phyloP scores from a whole-genome alignment of 1,140 invertebrate species.

The Rhynchophorus ferrugineus region DNA sequence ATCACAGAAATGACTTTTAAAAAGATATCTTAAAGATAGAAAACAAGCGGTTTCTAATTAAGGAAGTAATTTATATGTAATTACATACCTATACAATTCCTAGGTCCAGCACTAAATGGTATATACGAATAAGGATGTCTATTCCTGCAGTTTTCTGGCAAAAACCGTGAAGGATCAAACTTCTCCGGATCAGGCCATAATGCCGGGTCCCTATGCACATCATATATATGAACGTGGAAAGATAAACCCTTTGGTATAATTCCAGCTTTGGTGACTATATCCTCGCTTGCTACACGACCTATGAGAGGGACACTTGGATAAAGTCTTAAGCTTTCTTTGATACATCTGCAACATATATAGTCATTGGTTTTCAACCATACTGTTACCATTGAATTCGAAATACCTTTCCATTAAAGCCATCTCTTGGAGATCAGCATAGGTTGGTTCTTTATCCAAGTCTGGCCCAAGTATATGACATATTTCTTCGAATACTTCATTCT shows the following conservation, averaged over 20 bases:
- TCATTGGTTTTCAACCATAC: no score
- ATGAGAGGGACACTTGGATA: conserved; percentile 63
- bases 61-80: no score
- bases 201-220: conserved; percentile 24
- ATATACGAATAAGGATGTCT: conserved; percentile 50
- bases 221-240: conserved; percentile 18
- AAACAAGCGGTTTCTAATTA: background rate
- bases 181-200: conserved; percentile 54
- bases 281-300: conserved; percentile 46
- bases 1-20: background rate
- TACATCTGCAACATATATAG: conserved; percentile 36
- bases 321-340: conserved; percentile 55
- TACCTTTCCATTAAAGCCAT: conserved; percentile 56
- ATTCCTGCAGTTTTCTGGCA: conserved; percentile 44
- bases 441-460: conserved; percentile 39
- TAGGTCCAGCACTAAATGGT: conserved; percentile 58
- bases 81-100: conserved; percentile 59
- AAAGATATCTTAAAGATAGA: background rate
- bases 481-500: conserved; percentile 11
- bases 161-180: conserved; percentile 64
- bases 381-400: no score
- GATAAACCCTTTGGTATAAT: conserved; percentile 17
- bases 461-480: conserved; percentile 3
- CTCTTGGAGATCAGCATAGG: conserved; percentile 50
- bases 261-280: conserved; percentile 37